A percentile compares a stretch with the other conserved stretches of the same genome.
phyloP scores from a whole-genome alignment of 30 jellyfish, hydroid and myxozoan species.

The Pseudorhiza aurosa region DNA sequence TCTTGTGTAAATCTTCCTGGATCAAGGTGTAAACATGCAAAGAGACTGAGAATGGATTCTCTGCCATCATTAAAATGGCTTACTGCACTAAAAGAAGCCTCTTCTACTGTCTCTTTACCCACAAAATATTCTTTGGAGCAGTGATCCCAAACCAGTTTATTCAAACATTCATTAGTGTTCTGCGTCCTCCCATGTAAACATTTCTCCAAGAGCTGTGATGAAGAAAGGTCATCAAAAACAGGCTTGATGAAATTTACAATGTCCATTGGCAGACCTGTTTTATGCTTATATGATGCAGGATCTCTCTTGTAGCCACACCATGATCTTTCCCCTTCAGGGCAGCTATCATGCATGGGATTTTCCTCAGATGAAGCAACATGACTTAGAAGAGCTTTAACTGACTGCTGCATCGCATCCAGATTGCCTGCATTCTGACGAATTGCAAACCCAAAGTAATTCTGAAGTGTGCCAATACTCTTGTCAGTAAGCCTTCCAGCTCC shows the following conservation, averaged over 20 bases:
- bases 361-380: conserved; percentile 8
- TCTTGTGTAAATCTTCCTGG: not conserved
- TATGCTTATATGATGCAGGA: not conserved
- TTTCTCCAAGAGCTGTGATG: not conserved
- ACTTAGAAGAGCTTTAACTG: no score
- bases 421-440: no score
- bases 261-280: not conserved
- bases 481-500: no score
- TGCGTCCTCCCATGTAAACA: conserved; percentile 3
- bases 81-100: not conserved
- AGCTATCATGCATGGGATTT: conserved; percentile 22
- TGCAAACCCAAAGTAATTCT: no score
- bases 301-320: conserved; percentile 26
- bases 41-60: not conserved
- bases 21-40: not conserved
- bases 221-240: not conserved
- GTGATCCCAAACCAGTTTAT: conserved; percentile 3
- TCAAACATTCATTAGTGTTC: not conserved
- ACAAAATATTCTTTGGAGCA: not conserved
- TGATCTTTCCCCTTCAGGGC: not conserved
- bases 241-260: not conserved
- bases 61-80: conserved; percentile 19
- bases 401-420: no score
- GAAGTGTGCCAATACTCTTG: no score
- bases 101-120: conserved; percentile 13